A percentile compares a stretch with the other conserved stretches of the same genome.
These are phyloP conservation scores for Gulo gulo DNA, from an alignment of 2,113 vertebrate species.

Conservation along the genomic window DNA sequence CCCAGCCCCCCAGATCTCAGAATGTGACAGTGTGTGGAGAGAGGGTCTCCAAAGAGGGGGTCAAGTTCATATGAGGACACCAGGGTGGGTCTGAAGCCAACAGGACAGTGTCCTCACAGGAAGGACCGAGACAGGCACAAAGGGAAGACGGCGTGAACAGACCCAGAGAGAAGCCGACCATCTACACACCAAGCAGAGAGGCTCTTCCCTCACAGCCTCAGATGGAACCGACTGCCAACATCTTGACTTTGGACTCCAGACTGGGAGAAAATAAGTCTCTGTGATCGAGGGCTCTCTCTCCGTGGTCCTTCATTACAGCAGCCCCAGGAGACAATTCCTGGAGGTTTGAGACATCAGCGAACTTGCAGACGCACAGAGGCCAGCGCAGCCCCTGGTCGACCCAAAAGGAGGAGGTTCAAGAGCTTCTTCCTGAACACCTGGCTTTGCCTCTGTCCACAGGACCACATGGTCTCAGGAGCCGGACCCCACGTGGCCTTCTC, in stretches of 20 bases:
- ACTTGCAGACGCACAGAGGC: rapidly evolving
- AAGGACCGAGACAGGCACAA: not conserved
- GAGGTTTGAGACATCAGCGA: not conserved
- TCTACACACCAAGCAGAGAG: not conserved
- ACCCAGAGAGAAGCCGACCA: not conserved
- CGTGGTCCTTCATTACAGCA: too few species aligned
- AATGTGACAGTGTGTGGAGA: not conserved
- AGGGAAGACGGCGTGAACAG: rapidly evolving
- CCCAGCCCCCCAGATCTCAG: not conserved
- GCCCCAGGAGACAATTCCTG: rapidly evolving
- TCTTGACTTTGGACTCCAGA: not conserved
- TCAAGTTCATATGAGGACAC: not conserved
- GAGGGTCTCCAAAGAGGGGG: not conserved
- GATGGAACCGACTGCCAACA: not conserved
- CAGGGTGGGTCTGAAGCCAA: not conserved
- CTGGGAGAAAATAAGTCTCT: not conserved
- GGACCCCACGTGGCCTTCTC: not conserved
- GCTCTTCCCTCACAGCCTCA: not conserved
- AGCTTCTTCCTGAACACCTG: not conserved
- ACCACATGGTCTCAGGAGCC: not conserved
- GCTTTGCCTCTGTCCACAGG: not conserved
- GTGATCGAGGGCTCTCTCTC: not conserved
- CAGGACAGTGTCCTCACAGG: not conserved
- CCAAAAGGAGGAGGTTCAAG: not conserved
- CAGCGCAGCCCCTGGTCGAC: not conserved